Percentiles rank a stretch among this genome's conserved stretches.
Conservation (phyloP, 2,888 invertebrate genomes). For the Microdon myrmicae region DNA sequence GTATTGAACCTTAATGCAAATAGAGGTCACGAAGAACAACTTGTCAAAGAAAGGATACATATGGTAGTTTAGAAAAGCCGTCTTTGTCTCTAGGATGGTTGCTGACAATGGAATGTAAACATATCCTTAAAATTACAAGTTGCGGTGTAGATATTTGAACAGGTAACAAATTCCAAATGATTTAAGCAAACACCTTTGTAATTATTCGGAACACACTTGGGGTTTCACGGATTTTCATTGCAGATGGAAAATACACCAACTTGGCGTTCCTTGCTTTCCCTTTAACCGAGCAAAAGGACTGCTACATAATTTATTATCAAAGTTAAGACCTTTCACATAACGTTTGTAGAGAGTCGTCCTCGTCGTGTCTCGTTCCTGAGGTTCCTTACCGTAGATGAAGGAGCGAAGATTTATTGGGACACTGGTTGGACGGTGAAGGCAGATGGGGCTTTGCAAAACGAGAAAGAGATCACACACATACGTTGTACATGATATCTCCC, state of each 20-base stretch:
- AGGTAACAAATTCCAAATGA: slow-evolving; percentile 29
- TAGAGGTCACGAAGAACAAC: slow-evolving; percentile 10
- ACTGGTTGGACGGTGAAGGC: slow-evolving; percentile 6
- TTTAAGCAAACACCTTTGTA: slow-evolving; percentile 30
- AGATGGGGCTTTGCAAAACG: background rate
- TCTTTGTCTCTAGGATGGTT: background rate
- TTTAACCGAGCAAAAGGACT: slow-evolving; percentile 14
- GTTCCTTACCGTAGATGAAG: slow-evolving; percentile 20
- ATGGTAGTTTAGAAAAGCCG: background rate
- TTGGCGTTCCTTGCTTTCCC: slow-evolving; percentile 10
- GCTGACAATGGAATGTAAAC: slow-evolving; percentile 7
- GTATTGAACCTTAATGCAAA: background rate
- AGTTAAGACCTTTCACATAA: slow-evolving; percentile 36
- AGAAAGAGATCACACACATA: slow-evolving; percentile 8
- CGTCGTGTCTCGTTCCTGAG: slow-evolving; percentile 8
- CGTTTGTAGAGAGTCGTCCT: slow-evolving; percentile 18
- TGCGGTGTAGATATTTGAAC: slow-evolving; percentile 12
- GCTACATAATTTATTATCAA: slow-evolving; percentile 38
- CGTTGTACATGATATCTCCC: background rate
- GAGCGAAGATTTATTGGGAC: slow-evolving; percentile 40
- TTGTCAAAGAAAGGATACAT: background rate
- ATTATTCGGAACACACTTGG: slow-evolving; percentile 37
- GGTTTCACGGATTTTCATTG: slow-evolving; percentile 28
- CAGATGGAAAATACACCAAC: slow-evolving; percentile 4
- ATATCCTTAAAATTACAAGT: slow-evolving; percentile 16